Percentiles rank a stretch among this genome's conserved stretches.
Evolutionary conservation across 1,140 invertebrate species (phyloP).

Genomic region (Pararge aegeria): DNA sequence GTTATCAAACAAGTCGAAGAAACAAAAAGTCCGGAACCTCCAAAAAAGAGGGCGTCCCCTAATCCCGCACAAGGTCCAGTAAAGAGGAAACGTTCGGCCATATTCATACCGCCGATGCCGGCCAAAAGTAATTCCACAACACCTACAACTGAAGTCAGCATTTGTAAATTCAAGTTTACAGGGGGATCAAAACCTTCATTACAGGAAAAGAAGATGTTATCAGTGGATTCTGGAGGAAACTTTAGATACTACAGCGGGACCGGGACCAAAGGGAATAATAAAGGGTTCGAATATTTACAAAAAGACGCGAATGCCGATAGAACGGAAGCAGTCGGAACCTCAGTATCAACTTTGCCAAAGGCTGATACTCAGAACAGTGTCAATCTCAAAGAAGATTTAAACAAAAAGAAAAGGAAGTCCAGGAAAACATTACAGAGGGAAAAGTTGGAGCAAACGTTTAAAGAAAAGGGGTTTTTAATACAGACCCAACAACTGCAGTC

Average conservation of each 20-base stretch:
- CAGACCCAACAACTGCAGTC: slow-evolving; percentile 95
- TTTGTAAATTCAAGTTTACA: slow-evolving; percentile 96
- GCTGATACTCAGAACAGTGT: slow-evolving; percentile 39
- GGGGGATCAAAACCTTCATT: slow-evolving; percentile 91
- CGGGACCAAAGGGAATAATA: slow-evolving; percentile 87
- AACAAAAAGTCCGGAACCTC: slow-evolving; percentile 48
- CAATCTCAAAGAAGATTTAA: slow-evolving; percentile 62
- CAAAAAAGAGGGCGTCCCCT: slow-evolving; percentile 52
- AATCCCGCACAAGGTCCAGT: slow-evolving; percentile 73
- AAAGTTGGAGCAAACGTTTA: slow-evolving; percentile 94
- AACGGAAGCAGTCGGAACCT: slow-evolving; percentile 26
- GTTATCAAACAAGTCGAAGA: slow-evolving; percentile 58
- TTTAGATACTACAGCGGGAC: slow-evolving; percentile 91
- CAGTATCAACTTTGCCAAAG: slow-evolving; percentile 56
- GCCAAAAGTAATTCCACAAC: slow-evolving; percentile 85
- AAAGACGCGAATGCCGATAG: slow-evolving; percentile 83
- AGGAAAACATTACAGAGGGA: slow-evolving; percentile 91
- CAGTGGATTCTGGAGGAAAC: slow-evolving; percentile 91
- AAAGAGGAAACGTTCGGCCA: slow-evolving; percentile 89
- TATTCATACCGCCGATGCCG: slow-evolving; percentile 90
- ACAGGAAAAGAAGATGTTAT: slow-evolving; percentile 94
- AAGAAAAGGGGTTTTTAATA: slow-evolving; percentile 94
- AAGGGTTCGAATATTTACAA: slow-evolving; percentile 89
- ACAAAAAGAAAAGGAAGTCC: slow-evolving; percentile 86
- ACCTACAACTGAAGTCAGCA: slow-evolving; percentile 90